Evolutionary conservation across 2,888 invertebrate genomes (phyloP).

Genomic region (Noctua janthina): DNA sequence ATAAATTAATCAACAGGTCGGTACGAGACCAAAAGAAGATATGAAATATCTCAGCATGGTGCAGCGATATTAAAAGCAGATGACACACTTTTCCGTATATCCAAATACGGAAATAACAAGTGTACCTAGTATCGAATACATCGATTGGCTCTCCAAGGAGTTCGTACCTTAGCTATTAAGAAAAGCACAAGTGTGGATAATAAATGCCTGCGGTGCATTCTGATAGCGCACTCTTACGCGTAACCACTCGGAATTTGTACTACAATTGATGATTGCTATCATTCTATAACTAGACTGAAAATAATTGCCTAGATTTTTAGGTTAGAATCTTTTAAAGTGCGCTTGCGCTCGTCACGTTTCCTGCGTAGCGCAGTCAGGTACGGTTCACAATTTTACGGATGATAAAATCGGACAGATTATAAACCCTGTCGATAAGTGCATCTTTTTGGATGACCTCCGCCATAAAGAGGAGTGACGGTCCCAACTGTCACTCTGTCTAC

Average conservation of each 20-base stretch:
- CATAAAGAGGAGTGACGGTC: neutral
- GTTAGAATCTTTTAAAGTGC: too few species aligned
- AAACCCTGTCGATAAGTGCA: too few species aligned
- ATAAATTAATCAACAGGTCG: too few species aligned
- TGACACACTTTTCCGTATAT: neutral
- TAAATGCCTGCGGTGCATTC: slow-evolving; percentile 30
- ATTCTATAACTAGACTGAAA: slow-evolving; percentile 27
- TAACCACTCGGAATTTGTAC: slow-evolving; percentile 48
- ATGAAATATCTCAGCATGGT: too few species aligned
- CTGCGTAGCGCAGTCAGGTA: too few species aligned
- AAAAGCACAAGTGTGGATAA: slow-evolving; percentile 52
- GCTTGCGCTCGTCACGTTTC: too few species aligned
- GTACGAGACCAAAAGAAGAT: too few species aligned
- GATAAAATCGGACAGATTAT: too few species aligned
- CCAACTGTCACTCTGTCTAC: neutral
- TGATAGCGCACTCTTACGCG: slow-evolving; percentile 53
- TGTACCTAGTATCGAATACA: neutral
- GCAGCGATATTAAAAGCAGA: too few species aligned
- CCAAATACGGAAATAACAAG: neutral
- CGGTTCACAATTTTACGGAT: too few species aligned
- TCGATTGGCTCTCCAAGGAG: slow-evolving; percentile 7
- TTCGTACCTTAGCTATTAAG: slow-evolving; percentile 41
- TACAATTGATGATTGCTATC: slow-evolving; percentile 48
- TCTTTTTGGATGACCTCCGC: neutral
- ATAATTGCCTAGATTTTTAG: neutral